These are phyloP conservation scores for Halisarca cf. caerulea DNA, from an alignment of 37 sponge, comb jelly and placozoan species.

Conservation along the genomic window DNA sequence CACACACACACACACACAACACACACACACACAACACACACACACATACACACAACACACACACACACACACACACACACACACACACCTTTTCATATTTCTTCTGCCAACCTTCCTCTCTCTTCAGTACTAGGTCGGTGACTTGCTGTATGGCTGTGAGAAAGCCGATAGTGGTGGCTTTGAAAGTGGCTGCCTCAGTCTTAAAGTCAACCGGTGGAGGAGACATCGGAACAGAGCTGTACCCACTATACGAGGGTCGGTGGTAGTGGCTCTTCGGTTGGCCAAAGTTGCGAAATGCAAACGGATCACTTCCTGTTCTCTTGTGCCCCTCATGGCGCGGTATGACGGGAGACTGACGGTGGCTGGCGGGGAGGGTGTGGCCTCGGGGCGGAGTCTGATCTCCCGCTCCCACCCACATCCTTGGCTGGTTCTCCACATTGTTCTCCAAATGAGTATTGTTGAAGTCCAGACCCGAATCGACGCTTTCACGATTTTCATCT, in stretches of 20 bases:
- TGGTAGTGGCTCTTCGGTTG: conserved; percentile 15
- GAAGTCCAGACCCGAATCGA: conserved; percentile 23
- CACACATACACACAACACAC: conserved; percentile 25
- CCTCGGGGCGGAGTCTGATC: conserved; percentile 27
- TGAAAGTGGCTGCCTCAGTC: conserved; percentile 86
- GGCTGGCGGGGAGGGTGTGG: neutral
- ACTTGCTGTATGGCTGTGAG: conserved; percentile 74
- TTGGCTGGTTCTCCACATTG: neutral
- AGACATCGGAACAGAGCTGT: neutral
- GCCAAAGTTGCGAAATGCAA: conserved; percentile 44
- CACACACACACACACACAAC: no score
- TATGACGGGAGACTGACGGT: conserved; percentile 35
- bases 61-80: conserved; percentile 20
- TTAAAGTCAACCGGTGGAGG: conserved; percentile 56
- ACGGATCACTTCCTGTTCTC: conserved; percentile 79
- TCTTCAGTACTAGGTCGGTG: conserved; percentile 70
- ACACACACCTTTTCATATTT: conserved; percentile 78
- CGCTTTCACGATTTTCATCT: neutral
- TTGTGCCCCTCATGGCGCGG: conserved; percentile 63
- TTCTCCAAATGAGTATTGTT: neutral
- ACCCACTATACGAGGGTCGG: conserved; percentile 14
- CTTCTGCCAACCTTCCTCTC: conserved; percentile 87
- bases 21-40: no score
- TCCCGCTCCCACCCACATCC: neutral
- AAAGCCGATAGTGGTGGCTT: conserved; percentile 92